phyloP scores from a whole-genome alignment of 2,888 invertebrate species.

The Luperina nickerlii region DNA sequence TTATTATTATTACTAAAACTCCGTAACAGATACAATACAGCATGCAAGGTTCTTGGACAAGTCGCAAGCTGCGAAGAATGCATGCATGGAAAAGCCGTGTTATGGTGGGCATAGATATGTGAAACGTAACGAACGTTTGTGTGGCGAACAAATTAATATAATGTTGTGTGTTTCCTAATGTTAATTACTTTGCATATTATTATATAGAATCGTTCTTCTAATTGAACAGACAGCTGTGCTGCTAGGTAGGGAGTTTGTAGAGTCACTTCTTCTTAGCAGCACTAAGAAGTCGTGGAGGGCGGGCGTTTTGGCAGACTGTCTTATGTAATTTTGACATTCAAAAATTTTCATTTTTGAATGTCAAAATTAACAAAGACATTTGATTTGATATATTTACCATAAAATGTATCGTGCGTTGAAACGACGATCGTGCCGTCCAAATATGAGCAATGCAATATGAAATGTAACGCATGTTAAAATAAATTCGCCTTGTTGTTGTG shows the following conservation, averaged over 20 bases:
- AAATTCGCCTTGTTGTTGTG: background rate
- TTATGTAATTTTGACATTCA: background rate
- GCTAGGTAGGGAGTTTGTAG: background rate
- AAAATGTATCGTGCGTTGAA: background rate
- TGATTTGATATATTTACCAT: background rate
- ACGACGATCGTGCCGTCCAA: background rate
- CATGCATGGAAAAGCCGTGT: background rate
- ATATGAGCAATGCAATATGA: background rate
- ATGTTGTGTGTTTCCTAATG: too few species aligned
- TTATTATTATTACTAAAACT: too few species aligned
- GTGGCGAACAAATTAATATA: too few species aligned
- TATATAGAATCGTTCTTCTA: too few species aligned
- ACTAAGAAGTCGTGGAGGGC: background rate
- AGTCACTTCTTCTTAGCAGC: background rate
- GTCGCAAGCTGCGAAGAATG: background rate
- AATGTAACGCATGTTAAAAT: background rate
- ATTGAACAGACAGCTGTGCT: background rate
- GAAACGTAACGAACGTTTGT: background rate
- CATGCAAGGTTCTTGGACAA: background rate
- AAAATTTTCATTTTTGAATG: too few species aligned
- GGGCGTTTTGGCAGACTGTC: background rate
- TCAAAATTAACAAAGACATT: background rate
- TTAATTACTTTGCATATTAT: too few species aligned
- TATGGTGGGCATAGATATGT: background rate
- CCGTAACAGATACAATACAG: background rate